Conservation (phyloP, 2,113 vertebrate genomes). For the Cyprinus carpio region DNA sequence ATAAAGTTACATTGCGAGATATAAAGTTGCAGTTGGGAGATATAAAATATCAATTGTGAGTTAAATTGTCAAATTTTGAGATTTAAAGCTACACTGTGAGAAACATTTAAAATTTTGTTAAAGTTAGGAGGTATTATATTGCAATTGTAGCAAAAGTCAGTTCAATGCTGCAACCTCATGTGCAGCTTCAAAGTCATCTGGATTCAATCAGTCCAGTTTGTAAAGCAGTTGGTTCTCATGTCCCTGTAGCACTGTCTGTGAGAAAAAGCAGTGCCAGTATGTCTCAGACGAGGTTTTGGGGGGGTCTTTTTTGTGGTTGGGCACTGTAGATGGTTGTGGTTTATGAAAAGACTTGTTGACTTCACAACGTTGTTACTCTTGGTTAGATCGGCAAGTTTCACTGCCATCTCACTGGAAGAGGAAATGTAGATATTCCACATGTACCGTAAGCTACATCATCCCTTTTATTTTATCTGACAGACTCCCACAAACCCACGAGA, state of each 20-base stretch:
- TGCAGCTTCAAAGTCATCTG: constrained; percentile 56
- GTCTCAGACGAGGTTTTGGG: constrained; percentile 52
- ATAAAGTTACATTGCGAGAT: too few relatives aligned
- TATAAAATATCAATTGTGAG: too few relatives aligned
- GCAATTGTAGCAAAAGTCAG: background rate
- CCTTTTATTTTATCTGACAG: constrained; percentile 15
- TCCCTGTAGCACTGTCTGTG: constrained; percentile 52
- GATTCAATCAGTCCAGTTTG: constrained; percentile 50
- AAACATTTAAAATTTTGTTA: background rate
- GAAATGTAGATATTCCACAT: background rate
- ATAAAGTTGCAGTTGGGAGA: too few relatives aligned
- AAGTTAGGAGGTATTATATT: background rate
- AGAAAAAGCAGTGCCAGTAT: constrained; percentile 50
- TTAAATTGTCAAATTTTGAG: too few relatives aligned
- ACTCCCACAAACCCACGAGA: background rate
- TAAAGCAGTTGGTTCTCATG: constrained; percentile 42
- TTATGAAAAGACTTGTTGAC: constrained; percentile 60
- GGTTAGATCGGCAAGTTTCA: constrained; percentile 44
- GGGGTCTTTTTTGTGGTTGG: constrained; percentile 66
- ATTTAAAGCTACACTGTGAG: too few relatives aligned
- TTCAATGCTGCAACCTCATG: background rate
- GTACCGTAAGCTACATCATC: background rate
- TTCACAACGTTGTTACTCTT: constrained; percentile 66
- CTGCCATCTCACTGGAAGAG: background rate
- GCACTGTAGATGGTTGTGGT: constrained; percentile 59